A percentile compares a stretch with the other conserved stretches of the same genome.
Conservation (phyloP, 2,888 invertebrate genomes). For the Neuroscelio doddi region DNA sequence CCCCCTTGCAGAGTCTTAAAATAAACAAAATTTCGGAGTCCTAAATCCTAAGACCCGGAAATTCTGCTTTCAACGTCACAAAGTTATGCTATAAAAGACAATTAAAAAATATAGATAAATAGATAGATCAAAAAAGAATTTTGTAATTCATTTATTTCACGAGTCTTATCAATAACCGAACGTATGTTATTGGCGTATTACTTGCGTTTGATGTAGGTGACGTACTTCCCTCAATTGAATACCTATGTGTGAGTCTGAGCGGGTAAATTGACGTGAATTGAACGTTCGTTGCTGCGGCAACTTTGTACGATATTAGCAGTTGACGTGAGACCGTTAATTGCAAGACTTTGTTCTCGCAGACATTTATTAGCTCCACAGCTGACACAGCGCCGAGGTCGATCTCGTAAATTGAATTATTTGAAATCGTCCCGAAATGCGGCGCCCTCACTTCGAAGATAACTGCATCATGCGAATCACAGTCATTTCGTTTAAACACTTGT, state of each 20-base stretch:
- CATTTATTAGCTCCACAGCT: constrained; percentile 36
- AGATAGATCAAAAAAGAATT: too few relatives aligned
- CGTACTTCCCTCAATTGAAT: constrained; percentile 24
- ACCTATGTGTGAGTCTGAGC: constrained; percentile 22
- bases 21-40: too few relatives aligned
- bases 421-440: constrained; percentile 7
- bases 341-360: constrained; percentile 28
- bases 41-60: too few relatives aligned
- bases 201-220: too few relatives aligned
- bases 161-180: too few relatives aligned
- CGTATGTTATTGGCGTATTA: too few relatives aligned
- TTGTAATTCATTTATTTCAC: too few relatives aligned
- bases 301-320: constrained; percentile 40
- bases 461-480: constrained; percentile 2
- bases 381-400: constrained; percentile 16
- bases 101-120: too few relatives aligned
- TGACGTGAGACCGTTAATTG: constrained; percentile 42
- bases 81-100: too few relatives aligned
- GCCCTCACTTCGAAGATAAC: constrained; percentile 1
- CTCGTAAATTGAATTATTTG: constrained; percentile 27
- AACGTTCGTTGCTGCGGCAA: constrained; percentile 34
- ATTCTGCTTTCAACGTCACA: too few relatives aligned
- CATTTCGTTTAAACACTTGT: constrained; percentile 5
- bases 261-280: constrained; percentile 34
- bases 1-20: too few relatives aligned